Evolutionary conservation across 1,140 invertebrate genomes (phyloP), one percentile per base, ranked within the genome.

Genomic region (Drosophila cardini): DNA sequence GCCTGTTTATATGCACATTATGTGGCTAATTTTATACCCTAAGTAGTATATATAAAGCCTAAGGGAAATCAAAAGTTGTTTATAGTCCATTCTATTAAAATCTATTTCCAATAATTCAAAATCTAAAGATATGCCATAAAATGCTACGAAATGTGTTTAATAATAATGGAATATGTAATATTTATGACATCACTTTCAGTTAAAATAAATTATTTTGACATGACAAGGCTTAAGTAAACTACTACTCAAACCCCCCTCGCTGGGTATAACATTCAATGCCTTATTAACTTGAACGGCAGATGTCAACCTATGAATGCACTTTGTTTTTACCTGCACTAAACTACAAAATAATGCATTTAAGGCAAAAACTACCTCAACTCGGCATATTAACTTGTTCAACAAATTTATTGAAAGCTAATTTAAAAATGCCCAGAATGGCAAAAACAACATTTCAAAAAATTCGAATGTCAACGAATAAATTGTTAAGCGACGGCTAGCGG

Each of bases 351-450:
- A 62, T 45, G 60, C 60, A 62, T 62, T 62, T 40, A 50, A 42
- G 60, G 60, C 26, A 26, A 26, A 62, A 52, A 62, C 60, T 30
- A 36, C 34, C 40, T 48, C 30, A 40, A 11, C 32, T 32, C 6
- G 52, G 34, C 52, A 38, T 55, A 55, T 55, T 55, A 55, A 55
- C 52, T 55, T 55, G 34, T 62, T 13, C 60, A 36, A 30, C 16
- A 48, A 62, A 62, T 62, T 62, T 62, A 62, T 62, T 62, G 60
- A 38, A 62, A 62, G 46, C 45, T 62, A 62, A 62, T 62, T 62
- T 62, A 50, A 62, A 40, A 52, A 38, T 62, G 46, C 60, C 60
- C 2, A 62, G 40, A 38, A 21, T 26, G 46, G 60, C 11, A 18
- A 62, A 62, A 30, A 52, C 46, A 26, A 62, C 46, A 36, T 50